phyloP scores from a whole-genome alignment of 2,888 invertebrate genomes.

The Actias luna region DNA sequence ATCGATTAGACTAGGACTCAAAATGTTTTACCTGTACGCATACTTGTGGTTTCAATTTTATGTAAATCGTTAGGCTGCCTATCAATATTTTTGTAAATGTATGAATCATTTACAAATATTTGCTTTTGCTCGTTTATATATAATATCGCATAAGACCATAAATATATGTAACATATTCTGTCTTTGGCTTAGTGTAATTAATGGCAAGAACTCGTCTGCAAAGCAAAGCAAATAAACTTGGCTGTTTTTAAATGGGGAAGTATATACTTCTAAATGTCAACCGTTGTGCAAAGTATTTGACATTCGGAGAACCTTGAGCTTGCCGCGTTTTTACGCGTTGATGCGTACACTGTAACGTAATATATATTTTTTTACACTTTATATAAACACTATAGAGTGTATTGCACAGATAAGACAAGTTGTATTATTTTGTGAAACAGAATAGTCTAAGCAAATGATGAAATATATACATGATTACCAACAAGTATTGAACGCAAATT shows the following conservation, averaged over 20 bases:
- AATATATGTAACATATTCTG: not conserved
- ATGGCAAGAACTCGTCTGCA: not conserved
- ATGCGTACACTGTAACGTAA: slow-evolving; percentile 14
- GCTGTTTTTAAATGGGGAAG: slow-evolving; percentile 3
- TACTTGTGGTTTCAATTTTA: slow-evolving; percentile 1
- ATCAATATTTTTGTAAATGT: not conserved
- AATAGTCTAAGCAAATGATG: no score
- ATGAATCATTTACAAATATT: not conserved
- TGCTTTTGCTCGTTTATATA: not conserved
- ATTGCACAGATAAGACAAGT: not conserved
- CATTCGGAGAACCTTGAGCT: slow-evolving; percentile 22
- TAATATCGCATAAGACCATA: not conserved
- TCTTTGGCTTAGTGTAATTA: not conserved
- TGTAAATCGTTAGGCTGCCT: not conserved
- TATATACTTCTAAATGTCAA: slow-evolving; percentile 21
- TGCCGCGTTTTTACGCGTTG: slow-evolving; percentile 20
- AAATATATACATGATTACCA: no score
- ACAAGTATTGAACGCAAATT: no score
- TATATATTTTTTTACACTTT: not conserved
- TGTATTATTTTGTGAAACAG: not conserved
- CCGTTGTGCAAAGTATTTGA: slow-evolving; percentile 21
- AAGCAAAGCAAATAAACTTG: not conserved
- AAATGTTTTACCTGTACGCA: not conserved
- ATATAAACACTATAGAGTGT: not conserved
- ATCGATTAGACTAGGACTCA: not conserved